Base-by-base conservation (phyloP, 2,113 vertebrate species). In the Callospermophilus lateralis region DNA sequence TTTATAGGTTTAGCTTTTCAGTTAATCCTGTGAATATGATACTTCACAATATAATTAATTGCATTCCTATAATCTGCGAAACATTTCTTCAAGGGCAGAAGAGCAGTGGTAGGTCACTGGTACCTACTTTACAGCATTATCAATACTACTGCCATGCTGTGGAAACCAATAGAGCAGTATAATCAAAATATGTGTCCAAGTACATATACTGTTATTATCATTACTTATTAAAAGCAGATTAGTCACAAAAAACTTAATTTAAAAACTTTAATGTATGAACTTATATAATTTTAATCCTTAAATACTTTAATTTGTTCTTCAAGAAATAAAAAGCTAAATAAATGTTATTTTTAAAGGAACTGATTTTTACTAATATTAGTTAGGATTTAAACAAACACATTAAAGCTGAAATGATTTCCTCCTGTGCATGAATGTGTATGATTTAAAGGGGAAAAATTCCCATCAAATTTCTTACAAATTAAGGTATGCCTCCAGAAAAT, bases 281-380 rank as follows among this genome's bases (percentile, higher is more conserved):
- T 55, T 68, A 61, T 94, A n/a, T 85, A 12, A 55, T 80, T 74
- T 89, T 34, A 63, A 90, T 39, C 51, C 28, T 84, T 55, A 58
- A 79, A 51, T 39, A 32, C 3, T 7, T 92, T 51, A 51, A 51
- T 51, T 51, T 70, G 55, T 9, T 48, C 89, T 89, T 92, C 53
- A 80, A 80, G n/a, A 94, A 72, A 86, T 37, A 61, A 58, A 26
- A 91, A 77, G 20, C 48, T 76, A 93, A 87, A 63, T 65, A 63
- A 86, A n/a, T 12, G 81, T 68, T 70, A 22, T 32, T 92, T 89
- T 48, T 91, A 93, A 96, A 88, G 94, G n/a, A 55, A 39, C 6
- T 76, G 28, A n/a, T 90, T 94, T 88, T 72, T 6, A 53, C 17
- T 79, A 85, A 89, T n/a, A 58, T 39, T 51, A 80, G 73, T 7